Evolutionary conservation across 2,888 invertebrate species (phyloP), one percentile per base, ranked within the genome.

Genomic region (Lamproptera curius): DNA sequence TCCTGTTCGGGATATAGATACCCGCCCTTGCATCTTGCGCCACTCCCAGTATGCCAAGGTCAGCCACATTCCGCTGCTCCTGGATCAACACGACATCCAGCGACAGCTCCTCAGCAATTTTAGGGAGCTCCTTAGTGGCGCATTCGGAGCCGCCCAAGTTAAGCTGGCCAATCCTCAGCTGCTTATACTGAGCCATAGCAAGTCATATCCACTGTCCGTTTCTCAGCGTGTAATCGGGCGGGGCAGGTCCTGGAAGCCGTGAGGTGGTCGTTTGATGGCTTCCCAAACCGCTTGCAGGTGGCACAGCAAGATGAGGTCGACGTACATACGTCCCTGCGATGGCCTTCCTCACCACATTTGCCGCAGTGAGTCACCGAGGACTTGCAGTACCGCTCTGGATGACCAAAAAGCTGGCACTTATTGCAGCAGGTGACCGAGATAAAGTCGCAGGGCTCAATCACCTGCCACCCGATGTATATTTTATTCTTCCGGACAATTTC

Each of bases 71-170:
- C n/a, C n/a, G 6, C 20, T 20, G 20, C 20, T 20, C 20, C 20
- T 20, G 20, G 6, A 20, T 62, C 31, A 65, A 56, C 0, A 58
- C 42, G 1, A 63, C 6, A 5, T 62, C 62, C 0, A 65, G 28
- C 0, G 23, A 31, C 0, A 34, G 13, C 1, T 51, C 48, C 0
- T 10, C 10, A 0, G 59, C 55, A 0, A 63, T 1, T 1, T 33
- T 42, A 0, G 54, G 55, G 9, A 28, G 28, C n/a, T 28, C 28
- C n/a, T 0, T 33, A 0, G 61, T 63, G 0, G 64, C 63, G 0
- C 37, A 14, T 6, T 31, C 46, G 0, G 58, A 56, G 0, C 62
- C 58, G 2, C 43, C 46, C 0, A 60, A 45, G 10, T 65, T 64
- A 0, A 66, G 6, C 34, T 66, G 65, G 0, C 62, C 62, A n/a